Percentiles rank a stretch among this genome's conserved stretches.
phyloP scores from a whole-genome alignment of 2,888 invertebrate species.

The Tachina fera region DNA sequence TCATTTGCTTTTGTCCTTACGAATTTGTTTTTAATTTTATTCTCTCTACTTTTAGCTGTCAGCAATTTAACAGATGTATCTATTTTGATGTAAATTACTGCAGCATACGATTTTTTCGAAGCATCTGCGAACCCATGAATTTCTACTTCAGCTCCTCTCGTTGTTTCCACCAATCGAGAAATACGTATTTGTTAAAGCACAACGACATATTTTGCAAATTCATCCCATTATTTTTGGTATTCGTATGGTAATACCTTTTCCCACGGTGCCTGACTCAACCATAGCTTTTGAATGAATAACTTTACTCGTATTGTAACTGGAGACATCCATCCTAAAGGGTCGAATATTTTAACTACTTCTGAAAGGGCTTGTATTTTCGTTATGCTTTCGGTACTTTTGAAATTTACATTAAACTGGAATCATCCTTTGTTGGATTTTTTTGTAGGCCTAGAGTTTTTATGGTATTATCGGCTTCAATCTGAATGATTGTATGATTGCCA shows the following conservation, averaged over 20 bases:
- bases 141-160: background rate
- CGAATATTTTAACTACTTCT: too few relatives aligned
- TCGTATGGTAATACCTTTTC: background rate
- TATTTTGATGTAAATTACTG: background rate
- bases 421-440: too few relatives aligned
- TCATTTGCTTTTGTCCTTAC: background rate
- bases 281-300: background rate
- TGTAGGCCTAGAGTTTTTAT: too few relatives aligned
- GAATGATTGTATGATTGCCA: too few relatives aligned
- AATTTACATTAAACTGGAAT: too few relatives aligned
- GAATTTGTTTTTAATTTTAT: too few relatives aligned
- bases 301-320: background rate
- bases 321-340: too few relatives aligned
- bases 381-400: too few relatives aligned
- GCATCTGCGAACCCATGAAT: slow-evolving; percentile 4
- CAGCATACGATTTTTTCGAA: background rate
- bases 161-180: background rate
- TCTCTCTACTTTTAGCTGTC: too few relatives aligned
- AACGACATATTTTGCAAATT: background rate
- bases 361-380: too few relatives aligned
- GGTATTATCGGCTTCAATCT: too few relatives aligned
- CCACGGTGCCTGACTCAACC: background rate
- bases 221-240: background rate
- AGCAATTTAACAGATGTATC: background rate
- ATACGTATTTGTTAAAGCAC: background rate